Conservation (phyloP, 2,888 invertebrate species). For the Zeuzera pyrina region DNA sequence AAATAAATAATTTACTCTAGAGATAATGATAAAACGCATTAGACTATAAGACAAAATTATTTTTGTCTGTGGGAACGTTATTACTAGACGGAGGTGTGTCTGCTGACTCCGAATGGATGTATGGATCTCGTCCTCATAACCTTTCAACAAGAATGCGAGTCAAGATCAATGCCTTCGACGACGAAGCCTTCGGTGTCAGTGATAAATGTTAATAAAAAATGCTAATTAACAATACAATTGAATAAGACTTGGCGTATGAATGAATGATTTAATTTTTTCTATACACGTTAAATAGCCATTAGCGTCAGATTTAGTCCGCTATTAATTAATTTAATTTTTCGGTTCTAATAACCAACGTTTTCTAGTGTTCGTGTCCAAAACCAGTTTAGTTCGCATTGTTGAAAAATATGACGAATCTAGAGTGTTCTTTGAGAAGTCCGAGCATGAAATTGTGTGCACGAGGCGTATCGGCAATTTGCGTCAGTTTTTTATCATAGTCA, state of each 20-base stretch:
- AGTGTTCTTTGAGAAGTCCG: constrained; percentile 53
- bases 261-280: constrained; percentile 27
- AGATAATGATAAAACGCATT: no score
- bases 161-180: constrained; percentile 38
- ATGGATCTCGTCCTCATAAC: constrained; percentile 20
- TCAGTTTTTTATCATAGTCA: constrained; percentile 69
- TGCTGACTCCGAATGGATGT: background rate
- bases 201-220: constrained; percentile 39
- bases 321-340: constrained; percentile 41
- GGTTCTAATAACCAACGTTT: constrained; percentile 22
- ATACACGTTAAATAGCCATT: constrained; percentile 45
- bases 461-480: constrained; percentile 72
- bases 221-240: constrained; percentile 48
- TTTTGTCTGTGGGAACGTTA: constrained; percentile 6
- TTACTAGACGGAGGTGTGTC: background rate
- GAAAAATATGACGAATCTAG: constrained; percentile 64
- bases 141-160: constrained; percentile 21
- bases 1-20: no score
- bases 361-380: no score
- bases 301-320: constrained; percentile 32
- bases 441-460: constrained; percentile 72
- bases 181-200: constrained; percentile 25
- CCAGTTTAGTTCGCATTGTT: constrained; percentile 30
- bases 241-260: constrained; percentile 26
- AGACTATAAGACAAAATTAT: no score